A percentile compares a stretch with the other conserved stretches of the same genome.
Conservation (phyloP, 2,113 vertebrate species). For the Xenopus tropicalis region DNA sequence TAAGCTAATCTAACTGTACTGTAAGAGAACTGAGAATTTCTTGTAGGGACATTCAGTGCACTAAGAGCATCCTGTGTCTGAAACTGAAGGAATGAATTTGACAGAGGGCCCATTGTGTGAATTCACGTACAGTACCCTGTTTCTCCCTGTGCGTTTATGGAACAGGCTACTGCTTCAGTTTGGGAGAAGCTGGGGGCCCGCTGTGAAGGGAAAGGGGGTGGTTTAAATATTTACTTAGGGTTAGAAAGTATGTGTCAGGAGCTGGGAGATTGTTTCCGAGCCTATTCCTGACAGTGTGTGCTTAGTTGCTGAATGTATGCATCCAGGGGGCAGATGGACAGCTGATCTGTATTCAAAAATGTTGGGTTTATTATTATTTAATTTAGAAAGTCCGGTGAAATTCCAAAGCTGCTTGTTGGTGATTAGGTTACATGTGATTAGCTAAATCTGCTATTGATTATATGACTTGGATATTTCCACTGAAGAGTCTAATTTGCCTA, state of each 20-base stretch:
- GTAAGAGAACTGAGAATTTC: too few relatives aligned
- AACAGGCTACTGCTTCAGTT: conserved; percentile 15
- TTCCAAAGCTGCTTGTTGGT: too few relatives aligned
- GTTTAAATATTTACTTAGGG: conserved; percentile 41
- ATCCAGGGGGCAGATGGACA: too few relatives aligned
- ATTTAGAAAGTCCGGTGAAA: too few relatives aligned
- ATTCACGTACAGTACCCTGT: conserved; percentile 23
- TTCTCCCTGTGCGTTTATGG: conserved; percentile 31
- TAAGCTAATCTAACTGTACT: too few relatives aligned
- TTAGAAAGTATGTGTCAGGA: conserved; percentile 45
- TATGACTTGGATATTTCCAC: too few relatives aligned
- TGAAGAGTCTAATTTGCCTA: too few relatives aligned
- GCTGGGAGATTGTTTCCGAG: conserved; percentile 17
- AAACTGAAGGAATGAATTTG: neutral
- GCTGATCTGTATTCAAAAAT: too few relatives aligned
- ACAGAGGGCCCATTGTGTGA: conserved; percentile 39
- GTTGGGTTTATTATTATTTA: too few relatives aligned
- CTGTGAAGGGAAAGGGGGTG: conserved; percentile 12
- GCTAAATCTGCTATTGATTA: too few relatives aligned
- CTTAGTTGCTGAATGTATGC: neutral
- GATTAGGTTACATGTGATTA: too few relatives aligned
- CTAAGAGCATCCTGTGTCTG: conserved; percentile 33
- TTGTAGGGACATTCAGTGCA: neutral
- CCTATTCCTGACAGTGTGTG: neutral
- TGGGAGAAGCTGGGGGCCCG: conserved; percentile 15